Base-by-base conservation (phyloP, 1,140 invertebrate species). In the Arctopsyche grandis region DNA sequence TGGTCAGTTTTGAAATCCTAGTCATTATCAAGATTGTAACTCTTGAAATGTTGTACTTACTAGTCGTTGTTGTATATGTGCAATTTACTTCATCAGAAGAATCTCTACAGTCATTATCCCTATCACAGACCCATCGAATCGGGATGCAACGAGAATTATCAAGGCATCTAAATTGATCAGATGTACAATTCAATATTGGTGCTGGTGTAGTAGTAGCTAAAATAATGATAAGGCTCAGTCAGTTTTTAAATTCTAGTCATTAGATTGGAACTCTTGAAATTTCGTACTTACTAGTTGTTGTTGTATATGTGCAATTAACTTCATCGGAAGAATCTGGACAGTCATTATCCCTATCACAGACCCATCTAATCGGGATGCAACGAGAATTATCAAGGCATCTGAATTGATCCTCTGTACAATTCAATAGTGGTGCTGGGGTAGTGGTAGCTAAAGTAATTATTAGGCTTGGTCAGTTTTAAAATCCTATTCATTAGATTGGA, bases 81-180 rank as follows among this genome's bases (percentile, higher is more conserved):
- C 58, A 63, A 24, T 63, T 63, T 22, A 63, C 12, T 63, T 63
- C 58, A 63, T 63, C 58, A 19, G 58, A 63, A 5, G 9, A 10
- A 63, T 66, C 63, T 9, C 22, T 3, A 29, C 63, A 66, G 12
- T 66, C 63, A 5, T 66, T 26, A 22, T 66, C 19, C 10, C 63
- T 12, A 29, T 66, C 63, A 22, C 63, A 66, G 12, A 26, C 21
- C 24, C 21, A 66, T 9, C 24, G 5, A 5, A 3, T 4, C 9
- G 63, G 21, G 26, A 66, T 24, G 21, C 63, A 66, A 7, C 19
- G 21, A n/a, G 63, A 26, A 24, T 24, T 24, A n/a, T 66, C 24
- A n/a, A 22, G 22, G 10, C 63, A 66, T 12, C 63, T 66, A 22
- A 66, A 66, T 10, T 66, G 63, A 66, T 26, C 24, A 9, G 4